Conservation (phyloP, 2,888 invertebrate genomes). For the Tiliacea citrago region DNA sequence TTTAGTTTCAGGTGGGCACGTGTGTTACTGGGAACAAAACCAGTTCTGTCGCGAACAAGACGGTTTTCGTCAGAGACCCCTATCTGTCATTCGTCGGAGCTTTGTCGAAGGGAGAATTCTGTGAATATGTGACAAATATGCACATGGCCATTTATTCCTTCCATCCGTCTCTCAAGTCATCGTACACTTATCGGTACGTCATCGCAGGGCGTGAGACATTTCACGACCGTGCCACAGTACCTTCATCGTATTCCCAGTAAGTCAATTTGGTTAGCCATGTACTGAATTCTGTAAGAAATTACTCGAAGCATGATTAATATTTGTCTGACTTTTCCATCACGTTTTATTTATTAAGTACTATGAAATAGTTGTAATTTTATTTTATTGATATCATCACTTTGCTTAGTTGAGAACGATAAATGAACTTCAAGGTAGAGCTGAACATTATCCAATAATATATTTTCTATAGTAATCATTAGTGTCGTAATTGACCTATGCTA, state of each 20-base stretch:
- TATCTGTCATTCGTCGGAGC: not conserved
- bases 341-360: not conserved
- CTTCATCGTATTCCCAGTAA: conserved; percentile 2
- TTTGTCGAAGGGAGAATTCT: not conserved
- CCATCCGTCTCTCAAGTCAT: conserved; percentile 17
- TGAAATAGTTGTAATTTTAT: not conserved
- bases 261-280: conserved; percentile 14
- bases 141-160: conserved; percentile 41
- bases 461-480: not conserved
- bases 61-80: not conserved
- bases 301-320: not conserved
- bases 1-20: not conserved
- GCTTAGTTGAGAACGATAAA: not conserved
- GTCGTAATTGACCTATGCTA: too few relatives aligned
- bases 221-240: conserved; percentile 44
- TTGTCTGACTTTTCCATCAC: not conserved
- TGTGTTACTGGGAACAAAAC: not conserved
- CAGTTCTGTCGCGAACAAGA: not conserved
- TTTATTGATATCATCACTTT: not conserved
- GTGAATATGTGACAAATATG: conserved; percentile 35
- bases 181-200: conserved; percentile 41
- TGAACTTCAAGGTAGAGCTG: not conserved
- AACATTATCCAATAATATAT: not conserved
- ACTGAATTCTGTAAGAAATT: not conserved
- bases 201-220: conserved; percentile 53